Base-by-base conservation (phyloP, 2,888 invertebrate genomes). In the Cecidostiba fungosa region DNA sequence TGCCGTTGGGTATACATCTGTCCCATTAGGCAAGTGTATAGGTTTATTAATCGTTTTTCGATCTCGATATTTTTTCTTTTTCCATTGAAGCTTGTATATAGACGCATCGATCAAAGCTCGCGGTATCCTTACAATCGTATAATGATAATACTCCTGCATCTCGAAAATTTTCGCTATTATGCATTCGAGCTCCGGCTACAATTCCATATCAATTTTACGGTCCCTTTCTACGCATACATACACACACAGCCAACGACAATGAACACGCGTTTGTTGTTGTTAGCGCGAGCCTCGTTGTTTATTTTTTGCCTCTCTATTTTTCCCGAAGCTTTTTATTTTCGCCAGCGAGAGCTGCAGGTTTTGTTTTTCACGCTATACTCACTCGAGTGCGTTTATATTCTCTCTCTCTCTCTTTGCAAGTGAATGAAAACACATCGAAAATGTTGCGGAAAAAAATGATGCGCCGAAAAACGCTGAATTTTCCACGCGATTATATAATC, bases 381-480 rank as follows among this genome's bases (percentile, higher is more conserved):
- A 50, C 19, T 50, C 50, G 50, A 19, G 16, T n/a, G 54, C 54
- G 54, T 59, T 80, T 39, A 29, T 59, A 59, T 59, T 23, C 8
- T 59, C 54, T 19, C n/a, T 59, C 54, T 8, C 8, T 8, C 54
- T 19, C 54, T 19, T 47, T 77, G 77, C 76, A 77, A 77, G 62
- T 59, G 62, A 77, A 81, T 85, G 62, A 77, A 85, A 85, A 73
- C 85, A 50, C 76, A 76, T 59, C 70, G 80, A 54, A 77, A 79
- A 74, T 70, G 32, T 32, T 39, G 19, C 23, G 39, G 16, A 23
- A 77, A 23, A 77, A 16, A 76, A 36, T 36, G 50, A 76, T 19
- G 3, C n/a, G 23, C 43, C 36, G 26, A 73, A 59, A 59, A 76
- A 50, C 4, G 19, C 70, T 19, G 69, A 16, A 78, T 83, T 76